phyloP scores from a whole-genome alignment of 2,888 invertebrate species.

The Buathra laborator region DNA sequence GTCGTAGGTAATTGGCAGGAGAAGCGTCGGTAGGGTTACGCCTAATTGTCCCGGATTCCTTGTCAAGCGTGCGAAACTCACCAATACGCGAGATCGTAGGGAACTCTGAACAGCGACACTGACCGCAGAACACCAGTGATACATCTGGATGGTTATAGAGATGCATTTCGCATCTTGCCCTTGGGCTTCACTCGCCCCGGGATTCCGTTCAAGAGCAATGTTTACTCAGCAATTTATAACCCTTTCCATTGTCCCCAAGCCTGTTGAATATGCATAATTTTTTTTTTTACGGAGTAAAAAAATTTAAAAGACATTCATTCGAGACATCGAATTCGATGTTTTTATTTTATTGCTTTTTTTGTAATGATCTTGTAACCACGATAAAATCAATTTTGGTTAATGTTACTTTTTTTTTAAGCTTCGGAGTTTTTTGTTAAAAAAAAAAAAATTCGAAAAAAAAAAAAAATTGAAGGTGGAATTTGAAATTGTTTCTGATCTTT shows the following conservation, averaged over 20 bases:
- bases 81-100: slow-evolving; percentile 73
- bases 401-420: background rate
- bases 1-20: slow-evolving; percentile 76
- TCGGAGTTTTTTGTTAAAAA: too few species aligned
- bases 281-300: background rate
- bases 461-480: too few species aligned
- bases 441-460: too few species aligned
- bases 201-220: background rate
- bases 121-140: slow-evolving; percentile 9
- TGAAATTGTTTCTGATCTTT: too few species aligned
- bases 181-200: background rate
- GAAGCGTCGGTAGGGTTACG: slow-evolving; percentile 72
- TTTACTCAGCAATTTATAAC: slow-evolving; percentile 8
- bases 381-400: background rate
- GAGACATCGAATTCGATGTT: background rate
- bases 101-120: slow-evolving; percentile 23
- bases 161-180: background rate
- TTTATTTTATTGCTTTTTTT: too few species aligned
- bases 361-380: too few species aligned
- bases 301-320: background rate
- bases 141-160: background rate
- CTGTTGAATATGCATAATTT: background rate
- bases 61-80: slow-evolving; percentile 76
- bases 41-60: slow-evolving; percentile 81
- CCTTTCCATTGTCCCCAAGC: background rate